Evolutionary conservation across 2,113 vertebrate species (phyloP), one percentile per base, ranked within the genome.

Genomic region (Carassius auratus): DNA sequence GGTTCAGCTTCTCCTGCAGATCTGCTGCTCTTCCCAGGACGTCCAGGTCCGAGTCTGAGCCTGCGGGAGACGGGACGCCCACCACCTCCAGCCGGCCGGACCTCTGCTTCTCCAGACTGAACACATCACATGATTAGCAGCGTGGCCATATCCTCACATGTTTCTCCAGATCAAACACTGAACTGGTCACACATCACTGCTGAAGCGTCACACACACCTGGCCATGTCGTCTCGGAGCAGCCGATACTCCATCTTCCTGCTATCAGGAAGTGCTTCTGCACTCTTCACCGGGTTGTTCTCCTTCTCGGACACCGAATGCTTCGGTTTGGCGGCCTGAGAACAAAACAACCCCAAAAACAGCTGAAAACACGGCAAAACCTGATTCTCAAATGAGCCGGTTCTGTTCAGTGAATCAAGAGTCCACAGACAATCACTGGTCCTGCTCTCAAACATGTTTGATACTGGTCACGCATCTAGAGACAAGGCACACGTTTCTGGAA

Each of bases 281-380:
- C 96, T 97, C 90, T 95, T 92, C 85, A 97, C 92, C 0, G 97
- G 98, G 92, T 99, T 96, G 90, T 99, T 99, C 94, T 99, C 98
- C 92, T 99, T 99, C 91, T 99, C 98, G 6, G 95, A 95, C 77
- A 94, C 96, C 14, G 96, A 94, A 42, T 93, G 92, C 92, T 97
- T 98, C 0, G 97, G 96, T 92, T 97, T 98, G n/a, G 97, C 94
- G 9, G 98, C 98, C 97, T 99, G 92, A 33, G 79, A n/a, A 71
- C 21, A 81, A 23, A 59, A 17, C 6, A 59, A 17, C 6, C 26
- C 19, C 84, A 89, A 23, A 64, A 62, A 26, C 61, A 12, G 59
- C 7, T 42, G 42, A 42, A 42, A 8, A 45, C 45, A 2, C 21
- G 57, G 52, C 52, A 57, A 21, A 59, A 59, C 21, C 57, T 9